These are phyloP conservation scores for Atractosteus spatula DNA, from an alignment of 2,113 vertebrate species.

Conservation along the genomic window DNA sequence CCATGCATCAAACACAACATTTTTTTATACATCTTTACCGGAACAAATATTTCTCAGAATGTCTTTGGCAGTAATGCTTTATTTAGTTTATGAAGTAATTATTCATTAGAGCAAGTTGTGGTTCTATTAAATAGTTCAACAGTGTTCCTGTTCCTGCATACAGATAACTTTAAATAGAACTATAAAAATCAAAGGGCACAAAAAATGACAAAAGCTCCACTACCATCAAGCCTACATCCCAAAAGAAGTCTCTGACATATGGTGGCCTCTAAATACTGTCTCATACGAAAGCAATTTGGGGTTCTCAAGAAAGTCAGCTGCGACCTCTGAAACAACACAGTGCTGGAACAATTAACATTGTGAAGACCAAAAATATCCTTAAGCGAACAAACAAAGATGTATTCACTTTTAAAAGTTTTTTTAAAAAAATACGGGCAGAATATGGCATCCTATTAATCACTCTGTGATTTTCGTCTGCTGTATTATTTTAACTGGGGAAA, in stretches of 20 bases:
- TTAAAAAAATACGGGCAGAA: not conserved
- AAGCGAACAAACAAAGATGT: constrained; percentile 1
- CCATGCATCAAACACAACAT: too few species aligned
- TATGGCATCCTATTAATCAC: not conserved
- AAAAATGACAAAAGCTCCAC: too few species aligned
- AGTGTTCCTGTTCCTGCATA: too few species aligned
- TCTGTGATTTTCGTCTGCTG: not conserved
- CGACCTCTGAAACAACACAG: constrained; percentile 14
- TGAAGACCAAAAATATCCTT: constrained; percentile 1
- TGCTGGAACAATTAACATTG: not conserved
- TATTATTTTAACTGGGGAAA: constrained; percentile 2
- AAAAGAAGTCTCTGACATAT: constrained; percentile 14
- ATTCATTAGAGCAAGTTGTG: too few species aligned
- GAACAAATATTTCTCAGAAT: too few species aligned
- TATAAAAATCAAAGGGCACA: too few species aligned
- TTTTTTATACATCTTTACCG: too few species aligned
- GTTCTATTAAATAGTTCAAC: too few species aligned
- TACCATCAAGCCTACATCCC: not conserved
- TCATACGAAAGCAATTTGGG: constrained; percentile 13
- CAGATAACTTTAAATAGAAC: too few species aligned
- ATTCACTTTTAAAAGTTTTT: not conserved
- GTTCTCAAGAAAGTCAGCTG: not conserved
- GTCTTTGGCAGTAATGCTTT: too few species aligned
- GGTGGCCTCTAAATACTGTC: constrained; percentile 12
- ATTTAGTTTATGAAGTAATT: too few species aligned